A percentile compares a stretch with the other conserved stretches of the same genome.
These are phyloP conservation scores for Ostrea denselamellosa DNA, from an alignment of 1,140 invertebrate species.

Conservation along the genomic window DNA sequence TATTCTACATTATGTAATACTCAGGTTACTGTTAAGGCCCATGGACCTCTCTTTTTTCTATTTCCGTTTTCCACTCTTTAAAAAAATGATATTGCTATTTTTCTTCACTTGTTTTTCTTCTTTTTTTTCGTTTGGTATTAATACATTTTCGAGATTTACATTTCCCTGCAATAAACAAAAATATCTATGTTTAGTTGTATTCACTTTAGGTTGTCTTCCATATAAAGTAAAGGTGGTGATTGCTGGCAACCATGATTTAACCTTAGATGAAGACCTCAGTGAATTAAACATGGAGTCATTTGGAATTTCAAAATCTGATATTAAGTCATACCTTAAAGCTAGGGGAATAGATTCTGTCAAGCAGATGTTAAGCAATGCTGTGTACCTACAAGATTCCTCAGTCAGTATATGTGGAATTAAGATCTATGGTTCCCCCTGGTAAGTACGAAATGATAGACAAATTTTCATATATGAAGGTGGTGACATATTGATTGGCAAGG, in stretches of 20 bases:
- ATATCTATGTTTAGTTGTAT: background rate
- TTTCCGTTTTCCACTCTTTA: too few species aligned
- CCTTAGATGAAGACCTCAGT: conserved; percentile 83
- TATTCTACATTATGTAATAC: too few species aligned
- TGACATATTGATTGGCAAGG: too few species aligned
- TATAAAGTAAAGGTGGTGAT: conserved; percentile 92
- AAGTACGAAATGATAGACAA: conserved; percentile 67
- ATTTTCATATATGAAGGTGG: too few species aligned
- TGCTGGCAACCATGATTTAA: conserved; percentile 92
- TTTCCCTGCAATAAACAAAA: too few species aligned
- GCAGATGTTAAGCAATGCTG: conserved; percentile 86
- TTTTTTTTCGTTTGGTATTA: too few species aligned
- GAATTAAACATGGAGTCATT: background rate
- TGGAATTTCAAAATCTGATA: background rate
- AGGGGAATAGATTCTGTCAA: conserved; percentile 54
- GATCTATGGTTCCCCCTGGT: conserved; percentile 92
- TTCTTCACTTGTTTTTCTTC: too few species aligned
- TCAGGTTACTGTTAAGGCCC: too few species aligned
- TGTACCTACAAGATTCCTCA: conserved; percentile 87
- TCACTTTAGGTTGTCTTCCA: conserved; percentile 82
- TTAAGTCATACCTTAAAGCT: conserved; percentile 47
- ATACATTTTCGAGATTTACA: too few species aligned
- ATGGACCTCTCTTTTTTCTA: too few species aligned
- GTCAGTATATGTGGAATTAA: conserved; percentile 87
- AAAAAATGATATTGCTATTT: too few species aligned